Evolutionary conservation across 2,888 invertebrate genomes (phyloP).

Genomic region (Latheticus oryzae): DNA sequence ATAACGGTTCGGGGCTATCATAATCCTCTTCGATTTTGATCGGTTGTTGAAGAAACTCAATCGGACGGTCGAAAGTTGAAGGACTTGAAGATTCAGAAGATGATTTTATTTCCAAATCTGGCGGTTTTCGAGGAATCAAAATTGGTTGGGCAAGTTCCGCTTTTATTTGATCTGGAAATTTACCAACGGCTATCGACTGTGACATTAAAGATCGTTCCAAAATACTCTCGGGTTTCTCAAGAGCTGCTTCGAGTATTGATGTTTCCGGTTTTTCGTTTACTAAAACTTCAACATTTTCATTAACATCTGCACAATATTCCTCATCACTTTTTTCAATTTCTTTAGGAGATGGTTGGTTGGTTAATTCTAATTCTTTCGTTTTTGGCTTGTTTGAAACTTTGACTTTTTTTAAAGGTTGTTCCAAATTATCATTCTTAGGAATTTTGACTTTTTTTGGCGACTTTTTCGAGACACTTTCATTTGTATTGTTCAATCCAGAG

Average conservation of each 20-base stretch:
- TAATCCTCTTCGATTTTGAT: slow-evolving; percentile 56
- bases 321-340: slow-evolving; percentile 41
- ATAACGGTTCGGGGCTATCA: slow-evolving; percentile 42
- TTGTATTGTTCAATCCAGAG: slow-evolving; percentile 68
- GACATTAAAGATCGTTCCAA: slow-evolving; percentile 59
- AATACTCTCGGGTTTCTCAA: slow-evolving; percentile 62
- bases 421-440: slow-evolving; percentile 43
- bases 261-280: slow-evolving; percentile 52
- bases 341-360: slow-evolving; percentile 16
- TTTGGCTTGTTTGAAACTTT: slow-evolving; percentile 44
- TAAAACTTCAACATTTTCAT: slow-evolving; percentile 55
- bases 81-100: slow-evolving; percentile 54
- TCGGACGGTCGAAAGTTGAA: slow-evolving; percentile 54
- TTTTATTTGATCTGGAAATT: slow-evolving; percentile 52
- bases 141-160: slow-evolving; percentile 55
- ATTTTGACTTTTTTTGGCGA: slow-evolving; percentile 48
- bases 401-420: slow-evolving; percentile 50
- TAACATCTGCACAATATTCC: slow-evolving; percentile 45
- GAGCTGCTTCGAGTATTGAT: slow-evolving; percentile 62
- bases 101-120: slow-evolving; percentile 38
- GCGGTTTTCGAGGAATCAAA: slow-evolving; percentile 56
- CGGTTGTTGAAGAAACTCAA: slow-evolving; percentile 55
- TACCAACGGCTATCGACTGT: slow-evolving; percentile 55
- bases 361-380: slow-evolving; percentile 28
- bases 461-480: slow-evolving; percentile 46